These are phyloP conservation scores for Darevskia mixta DNA, from an alignment of 2,797 vertebrate genomes.

Conservation along the genomic window DNA sequence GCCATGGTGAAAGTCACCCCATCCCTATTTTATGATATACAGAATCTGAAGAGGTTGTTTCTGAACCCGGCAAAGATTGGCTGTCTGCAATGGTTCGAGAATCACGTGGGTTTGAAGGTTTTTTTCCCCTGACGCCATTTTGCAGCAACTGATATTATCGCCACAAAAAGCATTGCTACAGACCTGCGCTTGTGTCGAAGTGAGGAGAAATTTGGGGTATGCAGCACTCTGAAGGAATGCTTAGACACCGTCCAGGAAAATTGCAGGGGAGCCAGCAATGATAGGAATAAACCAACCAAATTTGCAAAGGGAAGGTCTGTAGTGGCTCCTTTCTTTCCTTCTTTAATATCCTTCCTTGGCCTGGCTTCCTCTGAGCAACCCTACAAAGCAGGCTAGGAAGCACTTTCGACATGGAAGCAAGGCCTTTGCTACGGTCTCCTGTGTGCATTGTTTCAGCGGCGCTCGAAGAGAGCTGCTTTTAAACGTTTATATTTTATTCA, in stretches of 20 bases:
- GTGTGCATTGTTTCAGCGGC: conserved; percentile 50
- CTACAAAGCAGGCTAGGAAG: conserved; percentile 28
- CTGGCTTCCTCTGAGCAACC: conserved; percentile 22
- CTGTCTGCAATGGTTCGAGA: not conserved
- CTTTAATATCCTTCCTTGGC: conserved; percentile 44
- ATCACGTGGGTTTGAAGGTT: not conserved
- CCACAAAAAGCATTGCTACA: not conserved
- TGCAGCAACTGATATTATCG: not conserved
- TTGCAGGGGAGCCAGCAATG: not conserved
- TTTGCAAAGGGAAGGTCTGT: conserved; percentile 10
- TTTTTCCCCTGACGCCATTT: not conserved
- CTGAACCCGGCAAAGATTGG: not conserved
- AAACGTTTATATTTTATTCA: conserved; percentile 67
- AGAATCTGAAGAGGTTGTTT: not conserved
- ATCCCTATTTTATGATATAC: not conserved
- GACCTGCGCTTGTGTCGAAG: no score
- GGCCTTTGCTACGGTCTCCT: conserved; percentile 36
- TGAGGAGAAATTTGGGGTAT: not conserved
- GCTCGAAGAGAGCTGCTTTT: conserved; percentile 45
- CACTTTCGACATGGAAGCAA: conserved; percentile 14
- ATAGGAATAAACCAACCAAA: not conserved
- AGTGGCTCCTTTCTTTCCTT: conserved; percentile 14
- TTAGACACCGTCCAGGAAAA: conserved; percentile 2
- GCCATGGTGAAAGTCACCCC: no score
- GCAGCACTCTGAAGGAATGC: not conserved